These are phyloP conservation scores for Spisula solida DNA, from an alignment of 2,888 invertebrate species.

Conservation along the genomic window DNA sequence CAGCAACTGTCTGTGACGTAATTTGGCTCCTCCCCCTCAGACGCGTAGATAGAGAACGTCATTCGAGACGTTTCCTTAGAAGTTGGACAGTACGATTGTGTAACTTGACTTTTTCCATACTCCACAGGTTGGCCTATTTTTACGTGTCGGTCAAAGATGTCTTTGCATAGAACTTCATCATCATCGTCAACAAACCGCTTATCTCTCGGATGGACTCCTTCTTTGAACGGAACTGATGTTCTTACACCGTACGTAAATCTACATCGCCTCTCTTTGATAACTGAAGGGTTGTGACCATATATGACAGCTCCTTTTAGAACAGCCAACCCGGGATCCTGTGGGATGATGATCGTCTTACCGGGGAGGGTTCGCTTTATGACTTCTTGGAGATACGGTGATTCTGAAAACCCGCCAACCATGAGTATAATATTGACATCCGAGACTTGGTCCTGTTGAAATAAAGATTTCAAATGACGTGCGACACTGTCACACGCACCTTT, in stretches of 20 bases:
- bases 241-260: constrained; percentile 71
- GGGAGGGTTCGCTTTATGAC: constrained; percentile 47
- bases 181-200: constrained; percentile 35
- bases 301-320: constrained; percentile 75
- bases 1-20: constrained; percentile 47
- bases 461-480: constrained; percentile 53
- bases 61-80: constrained; percentile 25
- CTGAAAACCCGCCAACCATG: constrained; percentile 75
- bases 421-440: constrained; percentile 58
- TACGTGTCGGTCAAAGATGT: constrained; percentile 53
- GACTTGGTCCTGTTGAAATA: constrained; percentile 56
- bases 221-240: constrained; percentile 37
- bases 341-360: constrained; percentile 64
- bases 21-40: constrained; percentile 36
- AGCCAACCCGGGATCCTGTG: constrained; percentile 68
- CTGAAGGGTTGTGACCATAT: constrained; percentile 65
- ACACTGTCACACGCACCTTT: constrained; percentile 54
- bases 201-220: constrained; percentile 56
- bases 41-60: constrained; percentile 46
- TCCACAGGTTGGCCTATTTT: constrained; percentile 48
- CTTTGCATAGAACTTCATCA: constrained; percentile 44
- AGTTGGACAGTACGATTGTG: constrained; percentile 38
- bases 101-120: constrained; percentile 34
- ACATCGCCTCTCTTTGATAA: constrained; percentile 61
- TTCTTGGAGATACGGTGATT: constrained; percentile 65